A percentile compares a stretch with the other conserved stretches of the same genome.
phyloP scores from a whole-genome alignment of 2,113 vertebrate species.

The Percina caprodes region DNA sequence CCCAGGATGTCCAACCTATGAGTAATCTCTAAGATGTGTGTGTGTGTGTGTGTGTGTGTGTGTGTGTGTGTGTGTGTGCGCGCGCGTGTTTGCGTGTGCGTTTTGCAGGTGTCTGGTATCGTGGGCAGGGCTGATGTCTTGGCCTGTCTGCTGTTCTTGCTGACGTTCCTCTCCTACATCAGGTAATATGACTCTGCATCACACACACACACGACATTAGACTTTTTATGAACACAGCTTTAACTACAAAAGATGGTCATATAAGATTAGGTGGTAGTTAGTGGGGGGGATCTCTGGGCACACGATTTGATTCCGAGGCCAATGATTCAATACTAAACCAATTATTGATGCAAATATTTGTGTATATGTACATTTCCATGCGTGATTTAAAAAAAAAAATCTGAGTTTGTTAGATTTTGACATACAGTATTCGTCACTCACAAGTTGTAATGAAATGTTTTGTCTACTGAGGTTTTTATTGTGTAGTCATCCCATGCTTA shows the following conservation, averaged over 20 bases:
- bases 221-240: background rate
- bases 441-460: no score
- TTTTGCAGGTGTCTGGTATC: conserved; percentile 93
- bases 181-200: conserved; percentile 83
- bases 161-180: conserved; percentile 96
- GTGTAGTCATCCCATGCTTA: no score
- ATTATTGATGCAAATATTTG: no score
- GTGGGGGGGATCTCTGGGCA: no score
- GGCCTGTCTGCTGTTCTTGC: conserved; percentile 93
- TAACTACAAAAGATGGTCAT: background rate
- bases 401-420: no score
- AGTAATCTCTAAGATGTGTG: conserved; percentile 17
- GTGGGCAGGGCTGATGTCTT: conserved; percentile 96
- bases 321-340: no score
- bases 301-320: no score
- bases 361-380: no score
- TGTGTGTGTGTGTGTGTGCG: conserved; percentile 36
- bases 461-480: no score
- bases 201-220: background rate
- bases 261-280: background rate
- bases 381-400: no score
- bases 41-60: conserved; percentile 37
- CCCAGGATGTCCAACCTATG: background rate
- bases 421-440: no score
- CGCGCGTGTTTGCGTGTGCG: conserved; percentile 55